Evolutionary conservation across 2,888 invertebrate species (phyloP), one percentile per base, ranked within the genome.

Genomic region (Amphipyra tragopoginis): DNA sequence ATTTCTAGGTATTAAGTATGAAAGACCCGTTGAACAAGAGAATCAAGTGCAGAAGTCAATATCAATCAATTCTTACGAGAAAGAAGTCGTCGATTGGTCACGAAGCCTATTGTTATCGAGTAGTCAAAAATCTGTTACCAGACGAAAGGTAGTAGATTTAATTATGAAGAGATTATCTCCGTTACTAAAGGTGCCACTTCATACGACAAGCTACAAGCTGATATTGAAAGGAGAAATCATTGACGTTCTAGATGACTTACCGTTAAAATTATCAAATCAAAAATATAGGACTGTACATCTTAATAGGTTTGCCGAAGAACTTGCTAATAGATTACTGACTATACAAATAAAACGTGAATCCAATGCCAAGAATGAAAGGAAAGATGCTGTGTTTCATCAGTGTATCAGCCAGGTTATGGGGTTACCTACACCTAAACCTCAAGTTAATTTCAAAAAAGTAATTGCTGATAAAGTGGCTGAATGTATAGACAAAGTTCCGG

Each of bases 161-260:
- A 59, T 79, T 11, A 65, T 73, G 43, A 60, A 62, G 43, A 66
- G 44, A 48, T 38, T 80, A 39, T 43, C 33, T 0, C 54, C 70
- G 0, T 42, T 71, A 8, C 39, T 80, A 1, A 70, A 68, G 7
- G 63, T 57, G 45, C 52, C 56, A 3, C 15, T 65, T 13, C 58
- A 70, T 13, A 75, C 69, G 10, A 58, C 59, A 10, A 78, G 77
- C 13, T 73, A 73, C 42, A 86, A 84, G 64, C 54, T 75, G 0
- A 58, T 76, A 4, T 49, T 88, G 3, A 84, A 83, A 76, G 73
- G 63, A 5, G 75, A 84, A 58, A 85, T 89, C 11, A 48, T 82
- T 6, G 76, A 82, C 1, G 71, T 84, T 3, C 54, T 88, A 38
- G 57, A 81, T 43, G 71, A 65, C 34, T 43, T 85, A 11, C 74